Conservation (phyloP, 2,113 vertebrate genomes). For the Panthera leo region DNA sequence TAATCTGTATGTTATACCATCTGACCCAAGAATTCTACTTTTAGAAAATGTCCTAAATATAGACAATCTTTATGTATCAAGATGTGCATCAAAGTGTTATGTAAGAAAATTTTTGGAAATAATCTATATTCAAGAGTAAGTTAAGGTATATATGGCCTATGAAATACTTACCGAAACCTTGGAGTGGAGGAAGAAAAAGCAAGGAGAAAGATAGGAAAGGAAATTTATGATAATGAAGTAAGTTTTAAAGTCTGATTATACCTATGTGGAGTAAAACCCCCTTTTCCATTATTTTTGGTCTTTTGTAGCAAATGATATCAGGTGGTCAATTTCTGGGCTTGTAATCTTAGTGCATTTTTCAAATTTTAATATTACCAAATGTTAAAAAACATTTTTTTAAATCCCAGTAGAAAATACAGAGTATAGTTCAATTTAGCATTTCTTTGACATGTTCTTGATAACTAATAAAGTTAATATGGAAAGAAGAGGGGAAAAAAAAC, state of each 20-base stretch:
- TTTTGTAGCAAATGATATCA: neutral
- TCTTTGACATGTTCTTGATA: neutral
- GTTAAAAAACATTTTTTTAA: neutral
- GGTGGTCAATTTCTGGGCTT: neutral
- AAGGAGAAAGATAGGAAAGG: neutral
- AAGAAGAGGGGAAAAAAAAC: neutral
- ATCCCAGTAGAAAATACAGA: constrained; percentile 18
- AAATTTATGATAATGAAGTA: neutral
- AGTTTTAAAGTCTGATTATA: neutral
- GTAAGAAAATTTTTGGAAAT: neutral
- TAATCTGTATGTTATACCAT: neutral
- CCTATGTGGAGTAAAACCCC: neutral
- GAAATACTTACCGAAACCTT: neutral
- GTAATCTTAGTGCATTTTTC: constrained; percentile 28
- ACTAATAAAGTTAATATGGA: neutral
- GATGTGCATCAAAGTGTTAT: neutral
- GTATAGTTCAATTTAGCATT: neutral
- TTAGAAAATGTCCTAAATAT: constrained; percentile 9
- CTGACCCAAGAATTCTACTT: constrained; percentile 12
- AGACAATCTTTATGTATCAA: constrained; percentile 6
- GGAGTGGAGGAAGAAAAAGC: neutral
- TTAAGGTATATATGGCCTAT: neutral
- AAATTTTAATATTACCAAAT: constrained; percentile 41
- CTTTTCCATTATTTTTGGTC: neutral
- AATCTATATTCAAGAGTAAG: neutral